Conservation (phyloP, 2,888 invertebrate species). For the Epinotia brunnichana region DNA sequence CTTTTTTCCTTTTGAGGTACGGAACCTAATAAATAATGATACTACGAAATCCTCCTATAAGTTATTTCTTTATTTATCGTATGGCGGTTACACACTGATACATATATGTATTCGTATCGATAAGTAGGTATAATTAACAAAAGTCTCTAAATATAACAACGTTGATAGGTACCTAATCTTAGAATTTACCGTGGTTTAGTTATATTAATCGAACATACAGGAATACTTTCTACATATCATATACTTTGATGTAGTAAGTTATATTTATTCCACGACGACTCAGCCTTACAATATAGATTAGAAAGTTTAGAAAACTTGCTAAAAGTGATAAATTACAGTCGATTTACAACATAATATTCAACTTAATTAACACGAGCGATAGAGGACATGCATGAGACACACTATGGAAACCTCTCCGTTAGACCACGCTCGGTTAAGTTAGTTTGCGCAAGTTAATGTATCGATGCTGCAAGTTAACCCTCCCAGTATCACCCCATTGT, state of each 20-base stretch:
- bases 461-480: slow-evolving; percentile 59
- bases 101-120: too few relatives aligned
- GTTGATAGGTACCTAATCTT: too few relatives aligned
- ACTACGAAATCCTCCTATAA: too few relatives aligned
- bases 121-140: too few relatives aligned
- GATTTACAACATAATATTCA: slow-evolving; percentile 5
- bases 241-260: not conserved
- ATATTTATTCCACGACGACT: not conserved
- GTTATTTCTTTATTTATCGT: too few relatives aligned
- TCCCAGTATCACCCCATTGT: slow-evolving; percentile 48
- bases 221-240: not conserved
- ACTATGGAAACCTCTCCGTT: slow-evolving; percentile 50
- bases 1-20: too few relatives aligned
- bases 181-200: too few relatives aligned
- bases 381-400: slow-evolving; percentile 6
- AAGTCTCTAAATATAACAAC: too few relatives aligned
- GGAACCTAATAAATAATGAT: too few relatives aligned
- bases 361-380: slow-evolving; percentile 20
- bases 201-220: not conserved
- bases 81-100: too few relatives aligned
- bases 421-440: slow-evolving; percentile 57
- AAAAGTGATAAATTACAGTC: not conserved
- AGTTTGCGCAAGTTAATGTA: slow-evolving; percentile 55
- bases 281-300: not conserved
- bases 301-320: slow-evolving; percentile 14